phyloP scores from a whole-genome alignment of 2,797 vertebrate genomes.

The Brachymystax lenok region DNA sequence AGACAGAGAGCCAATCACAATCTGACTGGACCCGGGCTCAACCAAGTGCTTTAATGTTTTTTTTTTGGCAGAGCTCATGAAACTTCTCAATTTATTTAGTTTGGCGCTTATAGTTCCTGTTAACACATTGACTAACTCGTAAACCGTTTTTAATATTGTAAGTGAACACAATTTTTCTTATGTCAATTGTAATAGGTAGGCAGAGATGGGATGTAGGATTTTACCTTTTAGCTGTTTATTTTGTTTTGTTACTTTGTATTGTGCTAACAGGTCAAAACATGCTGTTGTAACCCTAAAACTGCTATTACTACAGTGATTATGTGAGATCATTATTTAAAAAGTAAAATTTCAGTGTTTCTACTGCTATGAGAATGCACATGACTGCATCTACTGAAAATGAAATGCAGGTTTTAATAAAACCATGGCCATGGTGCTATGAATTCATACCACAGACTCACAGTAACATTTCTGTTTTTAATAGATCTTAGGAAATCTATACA shows the following conservation, averaged over 20 bases:
- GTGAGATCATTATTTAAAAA: neutral
- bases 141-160: neutral
- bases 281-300: neutral
- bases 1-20: neutral
- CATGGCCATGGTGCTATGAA: neutral
- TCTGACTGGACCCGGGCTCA: neutral
- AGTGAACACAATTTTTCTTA: neutral
- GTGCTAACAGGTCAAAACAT: neutral
- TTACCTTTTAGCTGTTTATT: neutral
- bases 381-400: neutral
- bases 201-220: neutral
- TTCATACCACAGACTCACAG: slow-evolving; percentile 22
- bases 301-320: neutral
- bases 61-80: neutral
- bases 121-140: neutral
- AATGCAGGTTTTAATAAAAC: neutral
- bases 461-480: slow-evolving; percentile 51
- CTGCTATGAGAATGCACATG: neutral
- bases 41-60: neutral
- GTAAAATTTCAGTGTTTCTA: neutral
- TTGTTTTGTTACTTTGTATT: neutral
- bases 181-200: neutral
- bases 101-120: neutral
- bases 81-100: neutral
- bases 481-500: slow-evolving; percentile 54